Conservation (phyloP, 2,113 vertebrate genomes). For the Castor canadensis region DNA sequence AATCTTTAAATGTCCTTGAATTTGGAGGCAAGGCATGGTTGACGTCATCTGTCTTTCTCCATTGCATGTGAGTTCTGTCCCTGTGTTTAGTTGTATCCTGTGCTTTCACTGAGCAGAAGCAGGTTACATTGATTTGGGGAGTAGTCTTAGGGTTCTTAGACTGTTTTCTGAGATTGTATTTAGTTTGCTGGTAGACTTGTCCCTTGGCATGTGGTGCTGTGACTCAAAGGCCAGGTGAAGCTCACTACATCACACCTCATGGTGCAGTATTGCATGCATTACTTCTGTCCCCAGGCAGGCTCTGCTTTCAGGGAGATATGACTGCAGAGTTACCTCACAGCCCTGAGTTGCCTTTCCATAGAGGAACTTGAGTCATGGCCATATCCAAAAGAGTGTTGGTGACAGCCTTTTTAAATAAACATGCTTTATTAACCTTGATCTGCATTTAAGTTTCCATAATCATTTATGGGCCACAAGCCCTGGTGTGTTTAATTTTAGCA, state of each 20-base stretch:
- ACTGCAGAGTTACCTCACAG: not conserved
- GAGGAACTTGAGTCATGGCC: not conserved
- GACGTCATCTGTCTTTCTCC: not conserved
- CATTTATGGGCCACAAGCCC: not conserved
- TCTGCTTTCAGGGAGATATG: not conserved
- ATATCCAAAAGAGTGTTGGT: not conserved
- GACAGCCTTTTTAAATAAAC: not conserved
- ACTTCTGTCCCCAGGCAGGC: not conserved
- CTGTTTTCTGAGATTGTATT: accelerated
- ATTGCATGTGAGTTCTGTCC: not conserved
- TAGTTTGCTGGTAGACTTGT: not conserved
- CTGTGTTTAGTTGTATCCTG: not conserved
- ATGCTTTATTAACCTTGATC: not conserved
- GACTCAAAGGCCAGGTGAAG: accelerated
- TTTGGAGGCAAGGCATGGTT: not conserved
- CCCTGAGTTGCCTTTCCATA: not conserved
- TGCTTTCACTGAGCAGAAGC: not conserved
- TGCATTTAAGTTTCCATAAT: not conserved
- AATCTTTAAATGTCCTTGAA: not conserved
- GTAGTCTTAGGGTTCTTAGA: not conserved
- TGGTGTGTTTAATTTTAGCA: not conserved
- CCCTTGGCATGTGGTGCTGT: too few relatives aligned
- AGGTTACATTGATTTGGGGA: not conserved
- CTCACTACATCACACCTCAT: too few relatives aligned
- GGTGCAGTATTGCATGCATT: not conserved